Base-by-base conservation (phyloP, 2,888 invertebrate genomes). In the Erynnis tages region DNA sequence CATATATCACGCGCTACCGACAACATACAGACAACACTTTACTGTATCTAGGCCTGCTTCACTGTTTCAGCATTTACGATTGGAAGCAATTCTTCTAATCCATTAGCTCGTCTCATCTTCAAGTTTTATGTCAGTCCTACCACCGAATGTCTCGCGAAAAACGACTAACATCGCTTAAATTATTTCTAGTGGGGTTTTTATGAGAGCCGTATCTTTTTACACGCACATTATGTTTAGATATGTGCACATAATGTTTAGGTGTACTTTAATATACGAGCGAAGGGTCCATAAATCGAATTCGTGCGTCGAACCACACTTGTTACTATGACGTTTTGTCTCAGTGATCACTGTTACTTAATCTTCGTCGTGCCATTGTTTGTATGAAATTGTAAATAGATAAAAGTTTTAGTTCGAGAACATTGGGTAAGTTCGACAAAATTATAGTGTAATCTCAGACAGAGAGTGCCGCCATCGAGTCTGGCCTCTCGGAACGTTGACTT, bases 181-280 rank as follows among this genome's bases (percentile, higher is more conserved):
- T 86, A 88, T 88, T 88, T 87, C 82, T 82, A 82, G 81, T 83
- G 76, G 77, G 72, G 78, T 74, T 88, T 84, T 89, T 89, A 89
- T 75, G 87, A 82, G 81, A 80, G 86, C 76, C 80, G 78, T 89
- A 87, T 89, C 82, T 87, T 89, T 88, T 89, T 89, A 89, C 82
- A 85, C 78, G 71, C 81, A 78, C 85, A 82, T 88, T 79, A 83
- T 84, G 76, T 74, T 76, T 81, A 83, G 80, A 82, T 79, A 82
- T 79, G 85, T 74, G 77, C 80, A 80, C 82, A 79, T 87, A 79
- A 84, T 83, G 78, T 83, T 84, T 71, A 82, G 79, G 76, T 79
- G 75, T 73, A 75, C 76, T 77, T 71, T 74, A 63, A 63, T 67
- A 76, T 76, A 75, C 73, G 74, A 73, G 75, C 63, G 65, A 81